These are phyloP conservation scores for Toxonevra muliebris DNA, from an alignment of 2,888 invertebrate genomes.

Conservation along the genomic window DNA sequence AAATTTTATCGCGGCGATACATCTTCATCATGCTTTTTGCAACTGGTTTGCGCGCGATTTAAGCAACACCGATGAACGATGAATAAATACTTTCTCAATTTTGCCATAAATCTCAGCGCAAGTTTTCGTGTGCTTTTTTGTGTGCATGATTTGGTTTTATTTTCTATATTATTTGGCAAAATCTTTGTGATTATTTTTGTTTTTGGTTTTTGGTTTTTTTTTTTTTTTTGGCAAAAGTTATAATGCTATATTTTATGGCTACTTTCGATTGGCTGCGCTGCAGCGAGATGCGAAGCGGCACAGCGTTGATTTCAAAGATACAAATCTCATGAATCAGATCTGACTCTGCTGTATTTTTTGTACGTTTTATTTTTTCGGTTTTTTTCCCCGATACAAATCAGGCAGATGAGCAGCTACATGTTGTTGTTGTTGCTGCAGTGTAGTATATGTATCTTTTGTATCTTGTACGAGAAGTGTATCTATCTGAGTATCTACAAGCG, in stretches of 20 bases:
- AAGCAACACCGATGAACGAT: neutral
- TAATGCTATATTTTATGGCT: conserved; percentile 7
- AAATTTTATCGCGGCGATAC: conserved; percentile 5
- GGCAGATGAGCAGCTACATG: neutral
- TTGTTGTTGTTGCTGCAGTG: conserved; percentile 10
- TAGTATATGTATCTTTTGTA: conserved; percentile 26
- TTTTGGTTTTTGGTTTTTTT: too few species aligned
- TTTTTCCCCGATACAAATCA: neutral
- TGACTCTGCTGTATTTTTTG: too few species aligned
- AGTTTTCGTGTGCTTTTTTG: neutral
- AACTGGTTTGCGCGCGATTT: neutral
- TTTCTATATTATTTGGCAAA: neutral
- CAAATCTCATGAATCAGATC: too few species aligned
- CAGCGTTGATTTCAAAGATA: neutral
- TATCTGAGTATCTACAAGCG: conserved; percentile 5
- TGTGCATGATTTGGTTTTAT: too few species aligned
- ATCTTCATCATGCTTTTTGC: conserved; percentile 8
- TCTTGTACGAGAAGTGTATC: conserved; percentile 9
- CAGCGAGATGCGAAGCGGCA: neutral
- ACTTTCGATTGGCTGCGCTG: conserved; percentile 14
- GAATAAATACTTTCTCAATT: conserved; percentile 8
- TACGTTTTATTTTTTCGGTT: too few species aligned
- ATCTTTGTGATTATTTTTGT: neutral
- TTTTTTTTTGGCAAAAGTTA: neutral
- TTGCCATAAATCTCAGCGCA: conserved; percentile 13